Conservation (phyloP, 2,113 vertebrate species). For the Daphoenositta chrysoptera region DNA sequence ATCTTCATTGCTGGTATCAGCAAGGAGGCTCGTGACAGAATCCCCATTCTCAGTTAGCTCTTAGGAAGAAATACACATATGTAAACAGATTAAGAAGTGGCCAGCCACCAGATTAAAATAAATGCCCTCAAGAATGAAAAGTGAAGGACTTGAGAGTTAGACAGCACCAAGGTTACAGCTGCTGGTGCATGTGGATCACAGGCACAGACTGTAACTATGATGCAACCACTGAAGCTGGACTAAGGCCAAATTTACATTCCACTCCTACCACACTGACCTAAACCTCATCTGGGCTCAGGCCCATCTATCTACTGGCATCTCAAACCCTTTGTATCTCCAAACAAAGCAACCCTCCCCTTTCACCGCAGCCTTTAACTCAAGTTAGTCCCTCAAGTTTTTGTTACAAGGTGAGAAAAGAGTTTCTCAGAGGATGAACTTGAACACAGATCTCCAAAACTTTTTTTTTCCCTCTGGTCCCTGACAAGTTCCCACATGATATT, state of each 20-base stretch:
- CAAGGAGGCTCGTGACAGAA: neutral
- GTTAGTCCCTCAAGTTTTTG: neutral
- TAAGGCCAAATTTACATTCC: slow-evolving; percentile 26
- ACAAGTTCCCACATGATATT: neutral
- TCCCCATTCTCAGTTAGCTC: neutral
- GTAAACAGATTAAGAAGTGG: neutral
- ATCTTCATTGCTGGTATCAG: neutral
- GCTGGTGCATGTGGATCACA: neutral
- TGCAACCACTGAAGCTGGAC: neutral
- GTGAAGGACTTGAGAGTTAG: neutral
- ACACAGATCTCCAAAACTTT: neutral
- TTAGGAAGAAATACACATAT: neutral
- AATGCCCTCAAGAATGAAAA: neutral
- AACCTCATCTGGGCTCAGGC: neutral
- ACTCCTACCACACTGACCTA: neutral
- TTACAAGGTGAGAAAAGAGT: neutral
- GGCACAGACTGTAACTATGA: neutral
- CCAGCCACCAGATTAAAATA: neutral
- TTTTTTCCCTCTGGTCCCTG: neutral
- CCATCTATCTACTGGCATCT: neutral
- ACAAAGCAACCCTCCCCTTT: neutral
- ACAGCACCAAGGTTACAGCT: neutral
- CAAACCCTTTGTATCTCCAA: neutral
- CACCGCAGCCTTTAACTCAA: neutral
- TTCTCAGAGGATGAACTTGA: neutral